A percentile compares a stretch with the other conserved stretches of the same genome.
phyloP scores from a whole-genome alignment of 2,797 vertebrate species.

The Hydrophis major region DNA sequence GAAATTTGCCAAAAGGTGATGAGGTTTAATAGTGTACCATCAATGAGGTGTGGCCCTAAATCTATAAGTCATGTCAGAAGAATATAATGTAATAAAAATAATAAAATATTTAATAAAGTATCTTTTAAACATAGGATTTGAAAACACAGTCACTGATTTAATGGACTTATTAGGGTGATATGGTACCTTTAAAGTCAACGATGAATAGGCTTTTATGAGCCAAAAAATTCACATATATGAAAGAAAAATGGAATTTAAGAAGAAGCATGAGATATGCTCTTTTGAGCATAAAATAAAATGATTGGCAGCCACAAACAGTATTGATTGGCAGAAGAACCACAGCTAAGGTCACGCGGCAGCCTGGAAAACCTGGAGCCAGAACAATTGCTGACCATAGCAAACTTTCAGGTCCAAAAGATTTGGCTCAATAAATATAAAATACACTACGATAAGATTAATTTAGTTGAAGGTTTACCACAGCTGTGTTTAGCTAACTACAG shows the following conservation, averaged over 20 bases:
- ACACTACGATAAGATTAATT: neutral
- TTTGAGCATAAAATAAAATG: neutral
- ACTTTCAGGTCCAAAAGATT: neutral
- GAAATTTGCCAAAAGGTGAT: constrained; percentile 16
- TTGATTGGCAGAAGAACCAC: neutral
- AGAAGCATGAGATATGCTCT: neutral
- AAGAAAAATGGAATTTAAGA: neutral
- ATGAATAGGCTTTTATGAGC: neutral
- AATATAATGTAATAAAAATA: constrained; percentile 19
- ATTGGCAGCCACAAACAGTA: neutral
- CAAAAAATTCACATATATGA: neutral
- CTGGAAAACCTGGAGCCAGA: neutral
- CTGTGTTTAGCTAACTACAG: neutral
- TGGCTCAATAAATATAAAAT: neutral
- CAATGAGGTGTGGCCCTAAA: constrained; percentile 17
- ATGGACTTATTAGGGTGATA: neutral
- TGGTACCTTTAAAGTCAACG: neutral
- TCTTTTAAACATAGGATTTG: constrained; percentile 16
- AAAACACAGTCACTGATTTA: neutral
- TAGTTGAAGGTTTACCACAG: neutral
- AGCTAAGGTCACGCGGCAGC: neutral
- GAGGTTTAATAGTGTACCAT: constrained; percentile 23
- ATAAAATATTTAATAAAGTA: constrained; percentile 5
- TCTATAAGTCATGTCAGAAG: constrained; percentile 3
- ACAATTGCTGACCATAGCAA: neutral